Percentiles rank a stretch among this genome's conserved stretches.
These are phyloP conservation scores for Lytechinus variegatus DNA, from an alignment of 35 echinoderm and acorn worm species.

Conservation along the genomic window DNA sequence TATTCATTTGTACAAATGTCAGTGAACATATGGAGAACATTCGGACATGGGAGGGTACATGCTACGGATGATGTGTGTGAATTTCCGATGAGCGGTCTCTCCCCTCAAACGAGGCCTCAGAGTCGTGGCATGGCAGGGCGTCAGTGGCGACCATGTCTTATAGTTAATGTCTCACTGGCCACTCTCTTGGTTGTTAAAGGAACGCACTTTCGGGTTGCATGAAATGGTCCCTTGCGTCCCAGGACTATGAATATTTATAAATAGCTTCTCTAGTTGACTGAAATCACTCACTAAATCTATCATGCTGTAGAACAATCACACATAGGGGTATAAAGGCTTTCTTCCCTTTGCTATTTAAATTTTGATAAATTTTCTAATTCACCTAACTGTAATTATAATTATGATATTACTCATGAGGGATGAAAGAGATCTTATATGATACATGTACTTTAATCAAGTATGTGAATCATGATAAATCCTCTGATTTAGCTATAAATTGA, in stretches of 20 bases:
- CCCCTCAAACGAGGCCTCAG: not conserved
- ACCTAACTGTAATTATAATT: too few species aligned
- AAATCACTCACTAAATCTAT: too few species aligned
- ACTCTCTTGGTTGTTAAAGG: not conserved
- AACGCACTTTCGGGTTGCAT: not conserved
- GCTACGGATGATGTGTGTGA: not conserved
- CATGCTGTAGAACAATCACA: too few species aligned
- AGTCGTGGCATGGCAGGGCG: not conserved
- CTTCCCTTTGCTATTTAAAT: too few species aligned
- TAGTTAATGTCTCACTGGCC: constrained; percentile 1
- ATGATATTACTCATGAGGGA: too few species aligned
- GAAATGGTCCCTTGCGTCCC: not conserved
- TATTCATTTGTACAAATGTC: too few species aligned
- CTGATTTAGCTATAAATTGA: too few species aligned
- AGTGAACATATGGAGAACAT: not conserved
- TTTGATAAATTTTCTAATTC: too few species aligned
- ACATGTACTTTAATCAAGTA: too few species aligned
- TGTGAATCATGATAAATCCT: too few species aligned
- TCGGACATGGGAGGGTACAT: not conserved
- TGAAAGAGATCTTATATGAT: too few species aligned
- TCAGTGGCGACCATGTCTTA: not conserved
- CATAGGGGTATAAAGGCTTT: too few species aligned
- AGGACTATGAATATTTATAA: not conserved
- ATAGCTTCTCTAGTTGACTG: not conserved
- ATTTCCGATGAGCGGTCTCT: not conserved